These are phyloP conservation scores for Lepilemur septentrionalis DNA, from an alignment of 2,797 vertebrate species.

Conservation along the genomic window DNA sequence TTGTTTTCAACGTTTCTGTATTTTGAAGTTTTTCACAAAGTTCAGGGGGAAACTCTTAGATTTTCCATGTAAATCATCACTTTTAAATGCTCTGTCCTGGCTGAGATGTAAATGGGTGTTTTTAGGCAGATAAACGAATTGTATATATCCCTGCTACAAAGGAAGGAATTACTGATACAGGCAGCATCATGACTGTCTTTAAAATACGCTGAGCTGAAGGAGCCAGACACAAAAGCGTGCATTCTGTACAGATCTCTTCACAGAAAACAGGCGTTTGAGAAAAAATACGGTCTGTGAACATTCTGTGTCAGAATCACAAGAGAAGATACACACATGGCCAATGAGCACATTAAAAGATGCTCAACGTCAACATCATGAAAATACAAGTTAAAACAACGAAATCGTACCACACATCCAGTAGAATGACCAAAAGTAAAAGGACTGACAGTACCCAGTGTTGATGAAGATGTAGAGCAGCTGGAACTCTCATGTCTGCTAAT, in stretches of 20 bases:
- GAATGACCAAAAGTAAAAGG: background rate
- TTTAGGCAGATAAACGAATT: background rate
- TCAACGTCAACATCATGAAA: background rate
- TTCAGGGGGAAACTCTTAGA: background rate
- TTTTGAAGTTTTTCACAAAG: background rate
- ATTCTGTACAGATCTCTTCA: too few relatives aligned
- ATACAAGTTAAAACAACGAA: background rate
- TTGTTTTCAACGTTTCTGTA: background rate
- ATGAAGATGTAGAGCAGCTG: rapidly evolving
- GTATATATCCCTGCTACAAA: background rate
- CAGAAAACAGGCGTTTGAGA: background rate
- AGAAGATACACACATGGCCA: background rate
- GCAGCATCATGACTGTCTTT: background rate
- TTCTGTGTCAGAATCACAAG: background rate
- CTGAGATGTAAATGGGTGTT: background rate
- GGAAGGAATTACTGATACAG: background rate
- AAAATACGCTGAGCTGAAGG: background rate
- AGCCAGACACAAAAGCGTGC: background rate
- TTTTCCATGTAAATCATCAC: background rate
- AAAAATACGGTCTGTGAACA: background rate
- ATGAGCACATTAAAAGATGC: background rate
- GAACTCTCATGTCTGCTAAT: background rate
- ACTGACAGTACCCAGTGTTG: background rate
- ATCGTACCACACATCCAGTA: background rate
- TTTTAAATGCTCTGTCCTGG: background rate